phyloP scores from a whole-genome alignment of 2,113 vertebrate species.

The Andinoacara biseriatus region DNA sequence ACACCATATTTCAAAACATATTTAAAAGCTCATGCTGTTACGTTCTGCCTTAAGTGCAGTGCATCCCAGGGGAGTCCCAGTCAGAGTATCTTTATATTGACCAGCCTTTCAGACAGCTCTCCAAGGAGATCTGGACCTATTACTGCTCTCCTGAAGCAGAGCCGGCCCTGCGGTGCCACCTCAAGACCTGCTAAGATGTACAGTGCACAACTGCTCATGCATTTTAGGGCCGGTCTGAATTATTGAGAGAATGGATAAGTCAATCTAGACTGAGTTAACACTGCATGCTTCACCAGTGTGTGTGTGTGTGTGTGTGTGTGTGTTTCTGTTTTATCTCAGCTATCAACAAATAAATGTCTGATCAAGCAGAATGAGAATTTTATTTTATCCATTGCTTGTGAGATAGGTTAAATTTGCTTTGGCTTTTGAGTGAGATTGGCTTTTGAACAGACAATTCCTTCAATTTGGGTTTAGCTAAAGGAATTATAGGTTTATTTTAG shows the following conservation, averaged over 20 bases:
- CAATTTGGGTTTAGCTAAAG: constrained; percentile 67
- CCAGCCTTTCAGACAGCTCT: constrained; percentile 37
- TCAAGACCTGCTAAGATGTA: constrained; percentile 43
- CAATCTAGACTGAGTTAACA: constrained; percentile 22
- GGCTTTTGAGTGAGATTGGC: constrained; percentile 46
- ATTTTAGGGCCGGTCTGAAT: constrained; percentile 53
- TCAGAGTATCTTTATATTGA: constrained; percentile 28
- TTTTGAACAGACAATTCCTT: constrained; percentile 60
- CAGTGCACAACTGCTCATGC: constrained; percentile 32
- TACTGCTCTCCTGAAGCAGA: constrained; percentile 9
- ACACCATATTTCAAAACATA: constrained; percentile 20
- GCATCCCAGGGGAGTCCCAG: constrained; percentile 1
- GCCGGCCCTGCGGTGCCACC: neutral
- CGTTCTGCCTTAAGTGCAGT: constrained; percentile 41
- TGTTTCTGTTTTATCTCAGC: constrained; percentile 20
- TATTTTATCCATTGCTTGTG: constrained; percentile 28
- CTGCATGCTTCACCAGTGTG: constrained; percentile 7
- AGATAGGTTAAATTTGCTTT: constrained; percentile 53
- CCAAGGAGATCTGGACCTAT: constrained; percentile 24
- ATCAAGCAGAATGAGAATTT: constrained; percentile 59
- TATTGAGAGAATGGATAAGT: constrained; percentile 63
- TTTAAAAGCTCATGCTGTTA: constrained; percentile 11
- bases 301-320: neutral
- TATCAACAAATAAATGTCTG: constrained; percentile 65
- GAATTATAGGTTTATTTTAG: constrained; percentile 77